Evolutionary conservation across 2,113 vertebrate genomes (phyloP), one percentile per base, ranked within the genome.

Genomic region (Prietella phreatophila): DNA sequence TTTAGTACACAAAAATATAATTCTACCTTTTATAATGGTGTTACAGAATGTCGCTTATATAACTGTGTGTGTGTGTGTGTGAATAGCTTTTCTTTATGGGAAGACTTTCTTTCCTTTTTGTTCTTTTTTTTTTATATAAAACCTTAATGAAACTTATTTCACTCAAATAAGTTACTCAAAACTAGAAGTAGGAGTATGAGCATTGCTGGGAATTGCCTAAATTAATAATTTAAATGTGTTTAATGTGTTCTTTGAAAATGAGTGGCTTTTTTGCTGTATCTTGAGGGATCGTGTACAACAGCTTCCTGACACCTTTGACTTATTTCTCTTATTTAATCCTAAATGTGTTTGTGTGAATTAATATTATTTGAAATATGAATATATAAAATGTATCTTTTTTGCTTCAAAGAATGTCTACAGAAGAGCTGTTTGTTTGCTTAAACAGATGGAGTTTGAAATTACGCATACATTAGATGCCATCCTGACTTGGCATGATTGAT

Each of bases 271-370:
- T 65, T 71, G 30, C 75, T 47, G 22, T 80, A 60, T 87, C 60
- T 78, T 78, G 76, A 79, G 87, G 87, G 60, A 84, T 79, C 58
- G 82, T 79, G 61, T 86, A 81, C 1, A 27, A 88, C 60, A 30
- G 25, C 83, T 84, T 87, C 83, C 65, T 75, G 61, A 85, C 78
- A 83, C 53, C 78, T 39, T 73, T 82, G 47, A 88, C 79, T 67
- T 19, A 56, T 84, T 88, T 93, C 92, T 89, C 88, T 93, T 94
- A 93, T 94, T 95, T 95, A 94, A 92, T 94, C 92, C 90, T 87
- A 85, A 91, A 92, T 93, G 90, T 94, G 93, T 95, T 94, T 95
- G 94, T 95, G 95, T 96, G 95, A 94, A 94, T 92, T 85, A 88
- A 89, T 86, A 93, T 94, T 93, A 93, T 94, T 95, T 95, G 91